A percentile compares a stretch with the other conserved stretches of the same genome.
These are phyloP conservation scores for Lithophane ornitopus DNA, from an alignment of 2,888 invertebrate genomes.

Conservation along the genomic window DNA sequence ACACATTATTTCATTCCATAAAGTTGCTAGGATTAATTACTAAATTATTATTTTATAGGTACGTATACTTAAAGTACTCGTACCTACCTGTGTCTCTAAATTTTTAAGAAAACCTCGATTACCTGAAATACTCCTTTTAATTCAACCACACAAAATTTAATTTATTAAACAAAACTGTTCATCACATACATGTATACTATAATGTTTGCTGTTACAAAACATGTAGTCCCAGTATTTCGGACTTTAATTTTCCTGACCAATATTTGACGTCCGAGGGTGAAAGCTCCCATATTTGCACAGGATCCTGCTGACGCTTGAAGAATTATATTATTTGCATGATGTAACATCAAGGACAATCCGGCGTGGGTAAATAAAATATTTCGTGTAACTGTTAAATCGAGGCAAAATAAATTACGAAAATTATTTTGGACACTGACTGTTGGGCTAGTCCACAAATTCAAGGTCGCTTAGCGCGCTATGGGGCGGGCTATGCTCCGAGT, in stretches of 20 bases:
- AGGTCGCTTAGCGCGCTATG: too few relatives aligned
- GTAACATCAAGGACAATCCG: conserved; percentile 36
- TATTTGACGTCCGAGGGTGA: conserved; percentile 43
- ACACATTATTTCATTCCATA: background rate
- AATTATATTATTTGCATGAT: conserved; percentile 55
- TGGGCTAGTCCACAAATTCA: too few relatives aligned
- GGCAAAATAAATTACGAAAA: background rate
- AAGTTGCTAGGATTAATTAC: background rate
- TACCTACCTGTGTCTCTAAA: background rate
- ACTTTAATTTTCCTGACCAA: conserved; percentile 44
- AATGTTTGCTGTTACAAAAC: conserved; percentile 29
- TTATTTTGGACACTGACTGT: background rate
- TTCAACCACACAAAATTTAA: background rate
- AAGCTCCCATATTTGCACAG: conserved; percentile 44
- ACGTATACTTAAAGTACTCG: background rate
- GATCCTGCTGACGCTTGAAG: conserved; percentile 48
- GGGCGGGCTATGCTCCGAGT: too few relatives aligned
- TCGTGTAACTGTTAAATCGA: background rate
- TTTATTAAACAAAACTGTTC: background rate
- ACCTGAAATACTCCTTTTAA: background rate
- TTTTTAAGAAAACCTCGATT: background rate
- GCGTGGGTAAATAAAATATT: conserved; percentile 26
- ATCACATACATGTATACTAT: conserved; percentile 1
- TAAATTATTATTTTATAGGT: background rate
- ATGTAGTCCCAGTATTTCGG: conserved; percentile 13